These are phyloP conservation scores for Aeoliscus strigatus DNA, from an alignment of 2,797 vertebrate species.

Conservation along the genomic window DNA sequence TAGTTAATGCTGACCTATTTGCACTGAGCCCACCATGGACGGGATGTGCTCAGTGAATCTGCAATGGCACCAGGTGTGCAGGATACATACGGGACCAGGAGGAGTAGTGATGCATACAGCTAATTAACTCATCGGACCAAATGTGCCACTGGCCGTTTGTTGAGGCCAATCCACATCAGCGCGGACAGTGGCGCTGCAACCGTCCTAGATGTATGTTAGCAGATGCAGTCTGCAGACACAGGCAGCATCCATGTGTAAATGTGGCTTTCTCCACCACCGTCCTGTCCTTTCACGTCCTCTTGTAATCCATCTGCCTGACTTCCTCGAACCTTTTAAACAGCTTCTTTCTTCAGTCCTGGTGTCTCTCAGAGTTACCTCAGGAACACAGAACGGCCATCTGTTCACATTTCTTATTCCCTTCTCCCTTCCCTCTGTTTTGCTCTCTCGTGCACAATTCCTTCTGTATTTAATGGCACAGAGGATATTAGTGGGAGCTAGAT, in stretches of 20 bases:
- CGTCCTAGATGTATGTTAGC: slow-evolving; percentile 43
- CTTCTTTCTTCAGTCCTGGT: slow-evolving; percentile 29
- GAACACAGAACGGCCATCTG: slow-evolving; percentile 61
- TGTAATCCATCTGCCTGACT: slow-evolving; percentile 54
- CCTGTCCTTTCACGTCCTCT: slow-evolving; percentile 41
- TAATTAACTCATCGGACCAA: slow-evolving; percentile 67
- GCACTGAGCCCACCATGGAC: slow-evolving; percentile 17
- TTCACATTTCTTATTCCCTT: slow-evolving; percentile 40
- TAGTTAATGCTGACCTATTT: slow-evolving; percentile 34
- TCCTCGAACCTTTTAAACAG: slow-evolving; percentile 45
- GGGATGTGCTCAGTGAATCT: slow-evolving; percentile 44
- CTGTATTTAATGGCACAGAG: slow-evolving; percentile 54
- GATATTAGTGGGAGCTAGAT: slow-evolving; percentile 52
- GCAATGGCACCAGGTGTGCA: slow-evolving; percentile 70
- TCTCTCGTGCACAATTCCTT: slow-evolving; percentile 39
- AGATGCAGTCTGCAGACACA: slow-evolving; percentile 34
- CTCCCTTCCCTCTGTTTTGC: slow-evolving; percentile 29
- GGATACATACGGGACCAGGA: slow-evolving; percentile 50
- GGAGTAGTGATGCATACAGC: slow-evolving; percentile 64
- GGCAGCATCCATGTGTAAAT: slow-evolving; percentile 57
- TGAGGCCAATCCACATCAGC: slow-evolving; percentile 33
- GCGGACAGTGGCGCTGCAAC: slow-evolving; percentile 42
- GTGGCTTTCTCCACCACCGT: slow-evolving; percentile 43
- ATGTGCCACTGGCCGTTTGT: slow-evolving; percentile 49
- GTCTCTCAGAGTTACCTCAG: slow-evolving; percentile 41